Evolutionary conservation across 1,140 invertebrate species (phyloP).

Genomic region (Colletes latitarsis): DNA sequence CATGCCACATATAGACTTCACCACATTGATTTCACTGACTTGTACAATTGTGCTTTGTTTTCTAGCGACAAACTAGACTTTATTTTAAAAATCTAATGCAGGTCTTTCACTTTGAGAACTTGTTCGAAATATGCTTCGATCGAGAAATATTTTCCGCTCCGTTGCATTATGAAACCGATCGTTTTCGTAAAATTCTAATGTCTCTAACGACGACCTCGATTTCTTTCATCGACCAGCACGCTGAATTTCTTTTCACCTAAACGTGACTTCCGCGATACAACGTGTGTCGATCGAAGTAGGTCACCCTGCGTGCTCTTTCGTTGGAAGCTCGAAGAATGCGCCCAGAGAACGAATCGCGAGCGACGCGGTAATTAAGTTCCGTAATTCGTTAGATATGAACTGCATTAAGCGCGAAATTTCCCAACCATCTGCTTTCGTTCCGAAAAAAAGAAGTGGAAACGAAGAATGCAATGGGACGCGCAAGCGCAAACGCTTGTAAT

Average conservation of each 20-base stretch:
- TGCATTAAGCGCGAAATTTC: conserved; percentile 24
- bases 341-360: not conserved
- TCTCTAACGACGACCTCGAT: not conserved
- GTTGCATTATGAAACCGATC: too few relatives aligned
- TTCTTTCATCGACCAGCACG: not conserved
- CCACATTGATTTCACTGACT: too few relatives aligned
- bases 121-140: too few relatives aligned
- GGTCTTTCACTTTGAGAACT: too few relatives aligned
- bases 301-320: not conserved
- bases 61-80: too few relatives aligned
- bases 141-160: not conserved
- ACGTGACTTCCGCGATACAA: not conserved
- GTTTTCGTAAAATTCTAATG: too few relatives aligned
- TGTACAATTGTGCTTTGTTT: too few relatives aligned
- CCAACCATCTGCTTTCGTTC: conserved; percentile 13
- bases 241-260: too few relatives aligned
- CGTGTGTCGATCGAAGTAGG: not conserved
- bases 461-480: not conserved
- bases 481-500: conserved; percentile 13
- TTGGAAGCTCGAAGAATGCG: not conserved
- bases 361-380: conserved; percentile 13
- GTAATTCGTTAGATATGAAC: conserved; percentile 5
- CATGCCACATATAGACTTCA: too few relatives aligned
- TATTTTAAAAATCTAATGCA: too few relatives aligned
- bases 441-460: not conserved